These are phyloP conservation scores for Notarius lentiginosus DNA, from an alignment of 2,113 vertebrate genomes.

Conservation along the genomic window DNA sequence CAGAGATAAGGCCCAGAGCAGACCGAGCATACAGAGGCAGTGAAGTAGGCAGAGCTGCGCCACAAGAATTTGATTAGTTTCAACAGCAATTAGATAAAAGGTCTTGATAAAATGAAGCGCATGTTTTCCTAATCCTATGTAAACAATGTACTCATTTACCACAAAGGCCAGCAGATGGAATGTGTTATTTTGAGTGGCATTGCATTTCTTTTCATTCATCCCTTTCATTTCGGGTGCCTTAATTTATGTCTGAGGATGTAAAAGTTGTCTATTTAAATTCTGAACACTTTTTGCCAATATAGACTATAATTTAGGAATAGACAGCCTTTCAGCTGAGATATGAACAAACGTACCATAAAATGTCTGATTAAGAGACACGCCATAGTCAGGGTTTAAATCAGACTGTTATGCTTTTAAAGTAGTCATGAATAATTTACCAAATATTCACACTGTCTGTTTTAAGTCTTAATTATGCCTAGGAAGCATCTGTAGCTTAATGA, in stretches of 20 bases:
- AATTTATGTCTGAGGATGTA: not conserved
- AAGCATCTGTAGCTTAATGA: constrained; percentile 14
- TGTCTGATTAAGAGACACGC: not conserved
- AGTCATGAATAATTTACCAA: constrained; percentile 22
- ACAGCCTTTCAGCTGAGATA: not conserved
- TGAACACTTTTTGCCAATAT: not conserved
- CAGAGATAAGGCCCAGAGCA: not conserved
- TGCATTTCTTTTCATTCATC: not conserved
- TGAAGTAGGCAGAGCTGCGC: not conserved
- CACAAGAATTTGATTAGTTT: constrained; percentile 31
- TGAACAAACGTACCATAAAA: not conserved
- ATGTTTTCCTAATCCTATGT: constrained; percentile 16
- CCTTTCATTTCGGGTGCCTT: not conserved
- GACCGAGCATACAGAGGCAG: not conserved
- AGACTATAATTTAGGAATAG: not conserved
- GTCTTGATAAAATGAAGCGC: not conserved
- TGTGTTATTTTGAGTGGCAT: not conserved
- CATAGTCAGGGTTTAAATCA: not conserved
- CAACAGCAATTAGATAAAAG: constrained; percentile 31
- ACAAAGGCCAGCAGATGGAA: not conserved
- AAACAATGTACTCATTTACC: constrained; percentile 5
- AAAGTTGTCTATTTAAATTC: constrained; percentile 1
- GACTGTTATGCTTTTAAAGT: constrained; percentile 5
- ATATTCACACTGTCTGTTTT: constrained; percentile 11
- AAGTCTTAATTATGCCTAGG: constrained; percentile 21